Evolutionary conservation across 2,113 vertebrate species (phyloP).

Genomic region (Psephotus haematonotus): DNA sequence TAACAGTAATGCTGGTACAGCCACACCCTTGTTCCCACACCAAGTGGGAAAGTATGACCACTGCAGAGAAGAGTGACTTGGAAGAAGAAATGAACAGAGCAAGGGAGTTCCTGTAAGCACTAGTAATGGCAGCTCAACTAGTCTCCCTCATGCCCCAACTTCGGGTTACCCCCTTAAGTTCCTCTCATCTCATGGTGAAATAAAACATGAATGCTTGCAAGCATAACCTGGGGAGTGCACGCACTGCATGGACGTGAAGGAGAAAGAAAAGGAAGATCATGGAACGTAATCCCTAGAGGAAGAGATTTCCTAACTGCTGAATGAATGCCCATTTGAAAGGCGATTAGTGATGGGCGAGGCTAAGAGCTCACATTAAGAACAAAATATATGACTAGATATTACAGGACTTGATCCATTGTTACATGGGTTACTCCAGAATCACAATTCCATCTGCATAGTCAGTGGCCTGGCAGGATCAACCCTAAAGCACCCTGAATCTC

Average conservation of each 20-base stretch:
- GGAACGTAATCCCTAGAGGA: background rate
- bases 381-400: background rate
- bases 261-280: background rate
- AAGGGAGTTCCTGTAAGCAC: background rate
- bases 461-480: background rate
- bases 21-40: background rate
- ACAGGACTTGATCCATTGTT: background rate
- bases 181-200: accelerated
- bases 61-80: accelerated
- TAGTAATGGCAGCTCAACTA: background rate
- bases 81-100: background rate
- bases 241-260: background rate
- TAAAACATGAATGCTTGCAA: background rate
- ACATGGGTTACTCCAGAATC: background rate
- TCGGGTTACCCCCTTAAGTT: accelerated
- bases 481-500: background rate
- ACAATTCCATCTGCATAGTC: background rate
- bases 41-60: background rate
- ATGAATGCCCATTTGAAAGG: background rate
- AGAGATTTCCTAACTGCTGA: background rate
- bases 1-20: background rate
- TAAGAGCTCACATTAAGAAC: background rate
- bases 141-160: accelerated
- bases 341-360: background rate
- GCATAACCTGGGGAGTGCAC: too few relatives aligned